Evolutionary conservation across 2,888 invertebrate genomes (phyloP).

Genomic region (Trichogramma dendrolimi): DNA sequence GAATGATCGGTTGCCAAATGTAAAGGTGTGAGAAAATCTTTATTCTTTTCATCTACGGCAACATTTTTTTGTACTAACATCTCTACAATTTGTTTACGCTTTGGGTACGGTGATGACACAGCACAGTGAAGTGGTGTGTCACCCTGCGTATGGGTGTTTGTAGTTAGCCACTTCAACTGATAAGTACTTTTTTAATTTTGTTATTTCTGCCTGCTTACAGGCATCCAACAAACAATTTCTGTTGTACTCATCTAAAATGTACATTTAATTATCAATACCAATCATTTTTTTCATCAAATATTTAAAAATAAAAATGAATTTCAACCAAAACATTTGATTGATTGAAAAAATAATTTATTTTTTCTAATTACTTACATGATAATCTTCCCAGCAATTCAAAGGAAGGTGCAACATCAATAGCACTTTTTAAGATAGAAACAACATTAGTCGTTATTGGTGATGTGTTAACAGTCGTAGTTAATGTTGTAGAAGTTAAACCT

Average conservation of each 20-base stretch:
- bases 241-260: constrained; percentile 78
- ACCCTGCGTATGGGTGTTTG: constrained; percentile 83
- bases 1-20: constrained; percentile 87
- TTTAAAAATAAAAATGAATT: no score
- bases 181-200: constrained; percentile 85
- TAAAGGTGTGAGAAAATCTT: constrained; percentile 85
- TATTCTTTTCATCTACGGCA: constrained; percentile 88
- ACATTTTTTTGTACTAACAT: constrained; percentile 84
- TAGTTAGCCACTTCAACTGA: constrained; percentile 78
- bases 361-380: constrained; percentile 80
- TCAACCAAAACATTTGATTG: no score
- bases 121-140: constrained; percentile 84
- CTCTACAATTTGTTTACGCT: constrained; percentile 86
- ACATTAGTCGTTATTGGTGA: constrained; percentile 45
- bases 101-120: constrained; percentile 77
- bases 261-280: no score
- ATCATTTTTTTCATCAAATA: no score
- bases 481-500: constrained; percentile 41
- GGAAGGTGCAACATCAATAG: constrained; percentile 89
- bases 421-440: constrained; percentile 64
- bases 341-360: no score
- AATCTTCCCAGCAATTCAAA: constrained; percentile 85
- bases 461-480: constrained; percentile 45
- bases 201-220: constrained; percentile 78
- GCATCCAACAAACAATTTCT: constrained; percentile 86